Evolutionary conservation across 2,113 vertebrate genomes (phyloP), one percentile per base, ranked within the genome.

Genomic region (Macroglossus sobrinus): DNA sequence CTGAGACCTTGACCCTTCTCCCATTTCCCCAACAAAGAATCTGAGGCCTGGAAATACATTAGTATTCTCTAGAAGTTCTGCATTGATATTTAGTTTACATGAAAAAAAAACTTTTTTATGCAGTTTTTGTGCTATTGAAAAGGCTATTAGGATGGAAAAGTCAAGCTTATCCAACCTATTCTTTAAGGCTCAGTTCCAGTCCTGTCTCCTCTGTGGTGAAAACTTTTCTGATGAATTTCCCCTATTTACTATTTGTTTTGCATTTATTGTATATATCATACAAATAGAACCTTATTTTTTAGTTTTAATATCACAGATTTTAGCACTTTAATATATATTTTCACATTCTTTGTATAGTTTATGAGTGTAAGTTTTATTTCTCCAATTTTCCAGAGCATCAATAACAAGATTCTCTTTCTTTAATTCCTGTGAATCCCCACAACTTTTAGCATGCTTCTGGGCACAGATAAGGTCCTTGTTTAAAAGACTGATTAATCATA

Each of bases 401-500:
- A 33, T 66, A 85, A 66, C 14, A 66, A 0, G 24, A 38, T 74
- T 89, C 47, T 74, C 55, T 92, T 87, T 91, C 45, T 69, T 5
- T 63, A 50, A 14, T 85, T 95, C 8, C 8, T 35, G 18, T 59
- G 64, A 78, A 78, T 72, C 10, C 19, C 22, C 30, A 89, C 6
- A 43, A 14, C 16, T 63, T 69, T 35, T 86, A 95, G 43, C 59
- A 80, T 72, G n/a, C 57, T 84, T 81, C 71, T 85, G 55, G 10
- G 33, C 61, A 93, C 3, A 50, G 22, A 85, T 6, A 80, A 91
- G 33, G 24, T 45, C 14, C 13, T 91, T 95, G 55, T 93, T 96
- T 93, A 79, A 82, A 89, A 81, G 35, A 82, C 21, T 89, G 80
- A 91, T 85, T 97, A 78, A 81, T 92, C 47, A 47, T 47, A 47